These are phyloP conservation scores for Cistogaster globosa DNA, from an alignment of 2,888 invertebrate genomes.

Conservation along the genomic window DNA sequence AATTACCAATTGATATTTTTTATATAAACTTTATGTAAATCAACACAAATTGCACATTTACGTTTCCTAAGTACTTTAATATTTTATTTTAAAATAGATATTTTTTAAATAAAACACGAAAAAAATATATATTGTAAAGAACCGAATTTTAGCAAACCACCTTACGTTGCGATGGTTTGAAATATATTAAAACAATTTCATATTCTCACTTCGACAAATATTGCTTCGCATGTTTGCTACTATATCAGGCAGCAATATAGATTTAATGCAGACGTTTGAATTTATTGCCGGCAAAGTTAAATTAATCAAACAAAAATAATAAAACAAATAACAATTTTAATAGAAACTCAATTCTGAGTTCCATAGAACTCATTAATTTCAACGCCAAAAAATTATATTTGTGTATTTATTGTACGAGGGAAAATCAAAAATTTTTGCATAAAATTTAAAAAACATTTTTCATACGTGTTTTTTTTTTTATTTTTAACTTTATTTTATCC, in stretches of 20 bases:
- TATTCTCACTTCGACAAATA: slow-evolving; percentile 60
- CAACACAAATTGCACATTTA: neutral
- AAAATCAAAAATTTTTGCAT: no score
- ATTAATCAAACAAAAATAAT: neutral
- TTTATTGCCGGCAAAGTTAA: neutral
- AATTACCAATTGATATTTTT: slow-evolving; percentile 9
- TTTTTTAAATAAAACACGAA: slow-evolving; percentile 32
- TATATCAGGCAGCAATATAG: slow-evolving; percentile 10
- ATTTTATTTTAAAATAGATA: slow-evolving; percentile 25
- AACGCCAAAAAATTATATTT: no score
- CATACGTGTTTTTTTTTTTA: no score
- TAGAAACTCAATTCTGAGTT: neutral
- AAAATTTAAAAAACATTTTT: no score
- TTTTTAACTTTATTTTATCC: no score
- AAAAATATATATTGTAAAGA: slow-evolving; percentile 36
- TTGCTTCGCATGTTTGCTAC: slow-evolving; percentile 56
- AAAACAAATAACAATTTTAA: neutral
- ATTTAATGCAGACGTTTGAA: neutral
- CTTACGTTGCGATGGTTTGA: slow-evolving; percentile 57
- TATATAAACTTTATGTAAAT: neutral
- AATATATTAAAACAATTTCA: slow-evolving; percentile 64
- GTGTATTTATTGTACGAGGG: no score
- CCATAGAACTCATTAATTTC: no score
- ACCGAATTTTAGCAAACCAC: slow-evolving; percentile 58
- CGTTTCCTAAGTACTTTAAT: slow-evolving; percentile 4